These are phyloP conservation scores for Dromiciops gliroides DNA, from an alignment of 2,113 vertebrate genomes.

Conservation along the genomic window DNA sequence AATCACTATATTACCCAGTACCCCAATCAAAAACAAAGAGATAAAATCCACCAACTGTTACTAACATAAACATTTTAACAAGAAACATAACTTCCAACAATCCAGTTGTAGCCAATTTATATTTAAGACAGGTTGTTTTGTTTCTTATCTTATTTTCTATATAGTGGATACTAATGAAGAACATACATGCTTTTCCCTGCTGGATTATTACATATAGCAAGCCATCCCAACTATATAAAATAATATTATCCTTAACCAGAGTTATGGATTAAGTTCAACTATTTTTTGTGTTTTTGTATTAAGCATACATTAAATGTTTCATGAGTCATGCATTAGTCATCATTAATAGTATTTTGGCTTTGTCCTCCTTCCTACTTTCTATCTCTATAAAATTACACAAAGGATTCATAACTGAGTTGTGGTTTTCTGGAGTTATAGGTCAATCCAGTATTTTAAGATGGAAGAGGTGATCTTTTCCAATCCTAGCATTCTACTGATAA, in stretches of 20 bases:
- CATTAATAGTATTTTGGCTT: slow-evolving; percentile 22
- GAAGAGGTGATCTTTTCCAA: background rate
- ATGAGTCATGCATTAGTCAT: background rate
- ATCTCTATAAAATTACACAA: background rate
- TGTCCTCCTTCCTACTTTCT: slow-evolving; percentile 27
- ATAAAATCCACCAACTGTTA: background rate
- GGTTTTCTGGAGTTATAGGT: background rate
- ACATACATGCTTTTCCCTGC: background rate
- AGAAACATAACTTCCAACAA: slow-evolving; percentile 4
- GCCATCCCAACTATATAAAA: slow-evolving; percentile 27
- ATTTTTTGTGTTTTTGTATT: slow-evolving; percentile 20
- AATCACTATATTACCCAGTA: slow-evolving; percentile 7
- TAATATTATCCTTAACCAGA: slow-evolving; percentile 33
- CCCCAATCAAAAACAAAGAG: background rate
- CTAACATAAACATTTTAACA: slow-evolving; percentile 1
- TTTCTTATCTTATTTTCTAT: slow-evolving; percentile 4
- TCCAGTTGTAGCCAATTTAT: background rate
- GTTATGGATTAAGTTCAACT: background rate
- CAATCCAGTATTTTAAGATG: background rate
- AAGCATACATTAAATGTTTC: background rate
- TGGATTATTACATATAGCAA: slow-evolving; percentile 11
- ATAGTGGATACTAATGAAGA: slow-evolving; percentile 8
- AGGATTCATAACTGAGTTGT: background rate
- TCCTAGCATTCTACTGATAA: background rate
- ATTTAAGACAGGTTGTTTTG: slow-evolving; percentile 20